These are phyloP conservation scores for Anas acuta DNA, from an alignment of 2,797 vertebrate genomes.

Conservation along the genomic window DNA sequence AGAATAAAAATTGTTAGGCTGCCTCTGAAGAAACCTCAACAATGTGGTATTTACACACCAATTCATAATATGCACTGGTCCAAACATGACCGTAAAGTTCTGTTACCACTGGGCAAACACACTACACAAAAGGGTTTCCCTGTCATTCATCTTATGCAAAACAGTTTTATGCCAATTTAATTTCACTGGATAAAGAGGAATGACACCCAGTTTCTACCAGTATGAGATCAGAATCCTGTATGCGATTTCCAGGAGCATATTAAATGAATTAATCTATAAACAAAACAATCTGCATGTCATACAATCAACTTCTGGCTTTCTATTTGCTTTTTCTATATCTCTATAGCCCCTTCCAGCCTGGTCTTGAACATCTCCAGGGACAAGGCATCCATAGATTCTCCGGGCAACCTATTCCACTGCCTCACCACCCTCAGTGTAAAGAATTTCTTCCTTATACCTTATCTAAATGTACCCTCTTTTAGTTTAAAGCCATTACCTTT, in stretches of 20 bases:
- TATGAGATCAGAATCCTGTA: not conserved
- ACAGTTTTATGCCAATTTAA: not conserved
- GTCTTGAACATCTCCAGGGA: too few relatives aligned
- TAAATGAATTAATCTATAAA: slow-evolving; percentile 13
- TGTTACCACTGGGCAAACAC: slow-evolving; percentile 3
- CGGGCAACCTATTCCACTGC: too few relatives aligned
- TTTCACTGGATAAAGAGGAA: not conserved
- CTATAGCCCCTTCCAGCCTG: too few relatives aligned
- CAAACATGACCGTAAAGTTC: not conserved
- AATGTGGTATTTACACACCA: not conserved
- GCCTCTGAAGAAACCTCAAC: not conserved
- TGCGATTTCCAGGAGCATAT: not conserved
- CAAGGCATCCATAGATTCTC: too few relatives aligned
- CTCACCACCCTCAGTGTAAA: too few relatives aligned
- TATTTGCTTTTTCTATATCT: too few relatives aligned
- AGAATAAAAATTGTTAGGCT: not conserved
- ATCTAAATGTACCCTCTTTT: too few relatives aligned
- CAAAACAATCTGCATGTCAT: not conserved
- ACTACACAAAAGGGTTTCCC: not conserved
- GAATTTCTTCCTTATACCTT: too few relatives aligned
- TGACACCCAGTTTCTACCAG: not conserved
- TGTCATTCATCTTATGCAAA: not conserved
- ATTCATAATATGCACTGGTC: not conserved
- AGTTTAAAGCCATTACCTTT: too few relatives aligned
- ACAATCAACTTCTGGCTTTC: not conserved